Evolutionary conservation across 2,797 vertebrate species (phyloP).

Genomic region (Micromesistius poutassou): DNA sequence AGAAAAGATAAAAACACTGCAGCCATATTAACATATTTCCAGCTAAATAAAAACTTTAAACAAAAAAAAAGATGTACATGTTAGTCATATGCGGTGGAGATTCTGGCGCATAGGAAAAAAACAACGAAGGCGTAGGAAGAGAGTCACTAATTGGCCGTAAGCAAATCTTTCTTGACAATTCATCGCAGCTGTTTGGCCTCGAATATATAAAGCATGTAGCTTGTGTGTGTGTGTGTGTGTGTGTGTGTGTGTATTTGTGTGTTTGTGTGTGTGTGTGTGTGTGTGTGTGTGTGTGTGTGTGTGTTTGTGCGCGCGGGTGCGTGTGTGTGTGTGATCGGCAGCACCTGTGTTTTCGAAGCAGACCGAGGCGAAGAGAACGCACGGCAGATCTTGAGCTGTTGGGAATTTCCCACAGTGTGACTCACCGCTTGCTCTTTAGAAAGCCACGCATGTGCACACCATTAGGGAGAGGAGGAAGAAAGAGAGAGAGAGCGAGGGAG

Average conservation of each 20-base stretch:
- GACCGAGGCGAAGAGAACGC: constrained; percentile 41
- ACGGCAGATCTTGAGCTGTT: constrained; percentile 30
- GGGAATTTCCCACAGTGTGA: constrained; percentile 81
- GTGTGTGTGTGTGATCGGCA: constrained; percentile 36
- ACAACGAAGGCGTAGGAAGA: too few relatives aligned
- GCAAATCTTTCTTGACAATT: not conserved
- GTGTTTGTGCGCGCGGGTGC: too few relatives aligned
- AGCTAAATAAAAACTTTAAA: not conserved
- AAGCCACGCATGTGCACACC: constrained; percentile 57
- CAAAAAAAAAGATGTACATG: too few relatives aligned
- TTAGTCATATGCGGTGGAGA: too few relatives aligned
- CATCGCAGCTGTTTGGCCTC: constrained; percentile 44
- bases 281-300: too few relatives aligned
- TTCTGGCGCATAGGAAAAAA: too few relatives aligned
- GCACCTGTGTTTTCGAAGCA: constrained; percentile 69
- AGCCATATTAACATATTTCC: too few relatives aligned
- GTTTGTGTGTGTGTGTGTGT: too few relatives aligned
- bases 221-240: too few relatives aligned
- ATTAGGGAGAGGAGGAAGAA: not conserved
- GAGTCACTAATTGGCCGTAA: not conserved
- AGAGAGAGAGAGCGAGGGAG: not conserved
- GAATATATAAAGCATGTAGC: not conserved
- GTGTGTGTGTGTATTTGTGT: too few relatives aligned
- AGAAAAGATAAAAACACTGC: too few relatives aligned
- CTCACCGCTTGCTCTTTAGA: constrained; percentile 55